phyloP scores from a whole-genome alignment of 2,888 invertebrate genomes.

The Cephus pygmeus region DNA sequence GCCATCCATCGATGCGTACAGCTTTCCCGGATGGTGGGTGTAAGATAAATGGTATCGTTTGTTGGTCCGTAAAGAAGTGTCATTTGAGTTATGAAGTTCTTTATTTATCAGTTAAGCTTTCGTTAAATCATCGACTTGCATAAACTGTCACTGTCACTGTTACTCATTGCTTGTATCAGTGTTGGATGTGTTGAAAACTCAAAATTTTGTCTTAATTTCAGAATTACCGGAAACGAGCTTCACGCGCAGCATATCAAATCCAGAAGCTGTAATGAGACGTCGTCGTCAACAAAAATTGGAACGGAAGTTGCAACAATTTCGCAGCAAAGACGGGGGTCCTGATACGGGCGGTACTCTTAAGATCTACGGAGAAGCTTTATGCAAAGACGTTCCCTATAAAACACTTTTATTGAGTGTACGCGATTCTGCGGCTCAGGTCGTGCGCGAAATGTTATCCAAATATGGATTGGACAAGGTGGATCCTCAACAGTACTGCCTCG shows the following conservation, averaged over 20 bases:
- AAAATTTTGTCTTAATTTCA: slow-evolving; percentile 57
- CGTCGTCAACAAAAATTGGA: slow-evolving; percentile 96
- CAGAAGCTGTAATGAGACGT: slow-evolving; percentile 98
- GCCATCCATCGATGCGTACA: not conserved
- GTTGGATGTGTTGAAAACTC: not conserved
- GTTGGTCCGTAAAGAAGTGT: not conserved
- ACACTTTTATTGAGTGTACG: slow-evolving; percentile 92
- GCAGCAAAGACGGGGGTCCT: slow-evolving; percentile 94
- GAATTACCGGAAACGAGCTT: slow-evolving; percentile 98
- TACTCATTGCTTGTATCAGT: not conserved
- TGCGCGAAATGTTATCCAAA: slow-evolving; percentile 96
- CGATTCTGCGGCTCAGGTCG: slow-evolving; percentile 92
- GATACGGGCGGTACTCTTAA: slow-evolving; percentile 92
- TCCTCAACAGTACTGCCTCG: slow-evolving; percentile 91
- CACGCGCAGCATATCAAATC: slow-evolving; percentile 98
- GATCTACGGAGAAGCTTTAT: slow-evolving; percentile 96
- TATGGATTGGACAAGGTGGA: slow-evolving; percentile 93
- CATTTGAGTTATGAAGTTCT: not conserved
- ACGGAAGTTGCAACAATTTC: slow-evolving; percentile 94
- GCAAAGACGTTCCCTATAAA: slow-evolving; percentile 98
- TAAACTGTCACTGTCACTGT: not conserved
- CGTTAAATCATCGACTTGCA: not conserved
- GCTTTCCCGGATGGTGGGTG: not conserved
- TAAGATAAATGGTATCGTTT: not conserved
- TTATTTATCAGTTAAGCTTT: too few relatives aligned